A percentile compares a stretch with the other conserved stretches of the same genome.
phyloP scores from a whole-genome alignment of 2,113 vertebrate species.

The Canis aureus region DNA sequence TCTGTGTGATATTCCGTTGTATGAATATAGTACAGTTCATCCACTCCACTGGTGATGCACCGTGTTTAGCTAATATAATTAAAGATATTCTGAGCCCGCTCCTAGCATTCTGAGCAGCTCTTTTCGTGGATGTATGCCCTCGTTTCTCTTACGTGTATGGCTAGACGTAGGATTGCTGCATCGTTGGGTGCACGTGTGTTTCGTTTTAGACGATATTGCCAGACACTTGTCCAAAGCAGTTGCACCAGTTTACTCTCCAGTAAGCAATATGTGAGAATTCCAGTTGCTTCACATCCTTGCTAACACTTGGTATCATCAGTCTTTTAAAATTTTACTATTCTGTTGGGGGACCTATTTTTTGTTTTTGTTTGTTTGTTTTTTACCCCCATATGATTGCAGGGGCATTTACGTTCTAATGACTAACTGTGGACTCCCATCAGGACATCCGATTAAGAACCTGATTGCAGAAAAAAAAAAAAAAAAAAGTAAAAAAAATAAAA shows the following conservation, averaged over 20 bases:
- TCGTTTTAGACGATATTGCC: neutral
- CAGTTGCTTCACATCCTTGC: neutral
- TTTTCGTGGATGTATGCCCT: neutral
- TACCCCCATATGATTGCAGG: neutral
- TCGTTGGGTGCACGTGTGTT: neutral
- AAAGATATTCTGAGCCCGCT: neutral
- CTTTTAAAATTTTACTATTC: neutral
- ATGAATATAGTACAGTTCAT: neutral
- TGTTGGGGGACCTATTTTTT: neutral
- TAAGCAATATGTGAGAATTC: neutral
- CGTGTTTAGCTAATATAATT: neutral
- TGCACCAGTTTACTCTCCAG: neutral
- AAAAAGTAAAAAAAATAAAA: neutral
- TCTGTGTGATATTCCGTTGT: neutral
- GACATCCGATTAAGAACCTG: slow-evolving; percentile 50
- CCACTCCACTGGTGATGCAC: neutral
- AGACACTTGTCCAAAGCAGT: neutral
- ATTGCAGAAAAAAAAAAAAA: neutral
- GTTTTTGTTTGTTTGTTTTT: neutral
- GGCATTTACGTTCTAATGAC: neutral
- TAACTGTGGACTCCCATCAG: neutral
- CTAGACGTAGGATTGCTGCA: neutral
- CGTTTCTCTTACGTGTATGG: neutral
- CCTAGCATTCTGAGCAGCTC: neutral
- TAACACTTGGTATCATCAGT: neutral